Evolutionary conservation across 2,113 vertebrate genomes (phyloP), one percentile per base, ranked within the genome.

Genomic region (Coracopsis vasa): DNA sequence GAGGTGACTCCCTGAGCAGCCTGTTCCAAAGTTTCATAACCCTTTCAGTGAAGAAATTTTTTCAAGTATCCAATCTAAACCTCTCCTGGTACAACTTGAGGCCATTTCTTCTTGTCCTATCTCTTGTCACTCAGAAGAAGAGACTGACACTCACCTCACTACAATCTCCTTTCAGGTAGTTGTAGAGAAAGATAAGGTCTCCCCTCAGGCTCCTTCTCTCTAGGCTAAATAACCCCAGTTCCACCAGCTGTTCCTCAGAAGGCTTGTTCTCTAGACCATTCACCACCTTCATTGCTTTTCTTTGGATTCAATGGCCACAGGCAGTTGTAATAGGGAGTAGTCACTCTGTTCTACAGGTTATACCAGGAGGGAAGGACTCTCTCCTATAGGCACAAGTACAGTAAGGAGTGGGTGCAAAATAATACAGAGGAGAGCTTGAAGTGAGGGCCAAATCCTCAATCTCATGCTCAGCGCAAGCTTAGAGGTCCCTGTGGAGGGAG

Each of bases 101-200:
- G 13, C 25, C 0, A 8, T 65, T 44, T 87, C 28, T 5, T 80
- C 35, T 80, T 7, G 3, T 29, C 11, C 2, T 17, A 0, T 73
- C 6, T 0, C 16, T 27, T 41, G 6, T 25, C 58, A 13, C 27
- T 15, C 51, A n/a, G 33, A 4, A 62, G 27, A 78, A 58, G 23
- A 19, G 28, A 54, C 6, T 1, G 0, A 67, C 5, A 0, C 6
- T 8, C 6, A 42, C 4, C 11, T 51, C 0, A 0, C 29, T 58
- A 19, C 11, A 14, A 12, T 9, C 4, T 69, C 9, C 13, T 69
- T 86, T 45, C 21, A 56, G 4, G 33, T 7, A 14, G 3, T 2
- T 41, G 28, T 16, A 35, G 33, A 73, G 9, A 48, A 7, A 1
- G 0, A 62, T 8, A 61, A 29, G 17, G 16, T 56, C 45, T 29